phyloP scores from a whole-genome alignment of 2,888 invertebrate genomes.

The Ypsolopha scabrella region DNA sequence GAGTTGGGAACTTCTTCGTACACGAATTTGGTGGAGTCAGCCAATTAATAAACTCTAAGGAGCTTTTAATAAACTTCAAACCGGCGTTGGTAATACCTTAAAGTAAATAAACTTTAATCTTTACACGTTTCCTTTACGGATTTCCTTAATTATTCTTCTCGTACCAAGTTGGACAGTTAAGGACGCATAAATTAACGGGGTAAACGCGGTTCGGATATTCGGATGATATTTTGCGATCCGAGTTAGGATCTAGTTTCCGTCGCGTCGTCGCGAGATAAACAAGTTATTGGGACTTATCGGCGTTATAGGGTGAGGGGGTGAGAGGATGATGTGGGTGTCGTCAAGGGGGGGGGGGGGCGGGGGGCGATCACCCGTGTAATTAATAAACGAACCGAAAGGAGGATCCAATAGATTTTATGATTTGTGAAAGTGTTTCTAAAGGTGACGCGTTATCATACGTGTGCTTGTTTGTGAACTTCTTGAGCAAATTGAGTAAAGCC shows the following conservation, averaged over 20 bases:
- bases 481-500: no score
- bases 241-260: conserved; percentile 56
- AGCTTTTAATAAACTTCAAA: conserved; percentile 3
- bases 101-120: conserved; percentile 8
- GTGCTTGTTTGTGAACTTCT: no score
- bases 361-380: conserved; percentile 43
- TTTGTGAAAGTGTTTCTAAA: conserved; percentile 30
- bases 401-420: conserved; percentile 43
- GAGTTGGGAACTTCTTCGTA: no score
- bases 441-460: not conserved
- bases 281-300: conserved; percentile 59
- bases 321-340: not conserved
- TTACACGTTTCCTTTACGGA: conserved; percentile 13
- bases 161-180: conserved; percentile 15
- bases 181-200: conserved; percentile 16
- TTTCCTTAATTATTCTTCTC: conserved; percentile 16
- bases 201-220: conserved; percentile 36
- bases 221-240: conserved; percentile 48
- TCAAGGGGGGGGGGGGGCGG: conserved; percentile 9
- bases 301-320: conserved; percentile 26
- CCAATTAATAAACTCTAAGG: not conserved
- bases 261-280: conserved; percentile 53
- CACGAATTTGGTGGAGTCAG: not conserved
- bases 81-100: not conserved
- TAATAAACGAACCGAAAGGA: conserved; percentile 51